phyloP scores from a whole-genome alignment of 2,888 invertebrate genomes.

The Scaptomyza reducta region DNA sequence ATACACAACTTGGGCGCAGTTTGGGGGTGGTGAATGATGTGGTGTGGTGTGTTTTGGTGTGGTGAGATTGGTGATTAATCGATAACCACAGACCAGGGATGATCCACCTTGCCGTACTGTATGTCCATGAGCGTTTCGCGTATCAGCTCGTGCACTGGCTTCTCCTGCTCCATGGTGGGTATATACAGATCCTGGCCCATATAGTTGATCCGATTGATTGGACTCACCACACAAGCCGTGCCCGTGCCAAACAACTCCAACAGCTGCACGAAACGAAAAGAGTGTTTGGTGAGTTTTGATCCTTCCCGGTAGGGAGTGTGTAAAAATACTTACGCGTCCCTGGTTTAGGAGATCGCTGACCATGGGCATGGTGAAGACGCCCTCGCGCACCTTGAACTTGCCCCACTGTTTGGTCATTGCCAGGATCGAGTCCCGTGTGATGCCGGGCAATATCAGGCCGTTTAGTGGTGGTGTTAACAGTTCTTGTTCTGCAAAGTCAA shows the following conservation, averaged over 20 bases:
- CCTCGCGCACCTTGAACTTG: constrained; percentile 92
- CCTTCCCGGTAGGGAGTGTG: neutral
- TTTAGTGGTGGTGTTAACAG: constrained; percentile 96
- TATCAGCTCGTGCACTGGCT: constrained; percentile 90
- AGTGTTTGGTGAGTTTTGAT: neutral
- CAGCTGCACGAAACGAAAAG: constrained; percentile 86
- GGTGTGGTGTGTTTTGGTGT: neutral
- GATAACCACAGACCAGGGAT: constrained; percentile 91
- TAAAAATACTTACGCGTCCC: constrained; percentile 89
- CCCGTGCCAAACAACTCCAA: constrained; percentile 99
- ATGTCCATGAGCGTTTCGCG: constrained; percentile 92
- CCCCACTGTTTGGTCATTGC: constrained; percentile 93
- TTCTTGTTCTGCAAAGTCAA: constrained; percentile 89
- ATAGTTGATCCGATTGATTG: constrained; percentile 94
- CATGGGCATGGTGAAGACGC: constrained; percentile 92
- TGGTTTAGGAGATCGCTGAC: constrained; percentile 89
- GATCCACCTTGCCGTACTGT: constrained; percentile 93
- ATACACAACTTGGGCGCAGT: constrained; percentile 66
- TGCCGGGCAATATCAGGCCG: constrained; percentile 97
- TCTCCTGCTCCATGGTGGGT: constrained; percentile 90
- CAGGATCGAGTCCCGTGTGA: constrained; percentile 95
- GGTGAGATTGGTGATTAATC: constrained; percentile 83
- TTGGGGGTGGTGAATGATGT: constrained; percentile 7
- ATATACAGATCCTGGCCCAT: constrained; percentile 88
- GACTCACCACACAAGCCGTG: constrained; percentile 97